These are phyloP conservation scores for Apamea epomidion DNA, from an alignment of 2,888 invertebrate species.

Conservation along the genomic window DNA sequence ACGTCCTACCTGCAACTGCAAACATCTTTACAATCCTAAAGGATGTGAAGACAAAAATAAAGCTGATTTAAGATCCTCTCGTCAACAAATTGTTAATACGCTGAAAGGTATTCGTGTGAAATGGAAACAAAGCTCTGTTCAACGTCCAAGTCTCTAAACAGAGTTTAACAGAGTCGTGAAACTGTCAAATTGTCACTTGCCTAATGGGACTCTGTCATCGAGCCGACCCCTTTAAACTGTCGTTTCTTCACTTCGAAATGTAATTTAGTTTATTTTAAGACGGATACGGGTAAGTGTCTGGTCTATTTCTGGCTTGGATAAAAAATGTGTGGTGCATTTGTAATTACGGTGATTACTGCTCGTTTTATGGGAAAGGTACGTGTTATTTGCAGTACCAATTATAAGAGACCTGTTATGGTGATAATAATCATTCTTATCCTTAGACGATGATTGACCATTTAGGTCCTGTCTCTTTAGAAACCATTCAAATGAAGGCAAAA, in stretches of 20 bases:
- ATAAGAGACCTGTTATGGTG: constrained; percentile 24
- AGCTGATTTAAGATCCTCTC: constrained; percentile 55
- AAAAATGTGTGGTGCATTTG: constrained; percentile 50
- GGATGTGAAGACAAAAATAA: constrained; percentile 67
- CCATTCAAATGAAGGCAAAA: constrained; percentile 5
- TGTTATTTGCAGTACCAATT: constrained; percentile 18
- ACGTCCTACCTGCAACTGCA: constrained; percentile 38
- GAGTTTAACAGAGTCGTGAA: constrained; percentile 77
- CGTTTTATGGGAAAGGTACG: constrained; percentile 24
- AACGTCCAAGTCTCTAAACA: constrained; percentile 75
- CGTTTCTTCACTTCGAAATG: constrained; percentile 82
- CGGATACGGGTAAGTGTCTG: constrained; percentile 71
- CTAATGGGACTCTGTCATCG: constrained; percentile 88
- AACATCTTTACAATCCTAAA: constrained; percentile 56
- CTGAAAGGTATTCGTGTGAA: constrained; percentile 84
- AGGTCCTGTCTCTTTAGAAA: constrained; percentile 4
- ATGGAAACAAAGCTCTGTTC: constrained; percentile 74
- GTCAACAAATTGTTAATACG: constrained; percentile 75
- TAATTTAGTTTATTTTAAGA: constrained; percentile 71
- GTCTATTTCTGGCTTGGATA: constrained; percentile 62
- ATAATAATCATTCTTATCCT: constrained; percentile 27
- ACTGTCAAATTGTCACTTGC: constrained; percentile 85
- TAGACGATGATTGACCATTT: constrained; percentile 10
- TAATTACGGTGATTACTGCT: constrained; percentile 48
- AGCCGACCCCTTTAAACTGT: constrained; percentile 84